Base-by-base conservation (phyloP, 2,797 vertebrate species). In the Octomys mimax region DNA sequence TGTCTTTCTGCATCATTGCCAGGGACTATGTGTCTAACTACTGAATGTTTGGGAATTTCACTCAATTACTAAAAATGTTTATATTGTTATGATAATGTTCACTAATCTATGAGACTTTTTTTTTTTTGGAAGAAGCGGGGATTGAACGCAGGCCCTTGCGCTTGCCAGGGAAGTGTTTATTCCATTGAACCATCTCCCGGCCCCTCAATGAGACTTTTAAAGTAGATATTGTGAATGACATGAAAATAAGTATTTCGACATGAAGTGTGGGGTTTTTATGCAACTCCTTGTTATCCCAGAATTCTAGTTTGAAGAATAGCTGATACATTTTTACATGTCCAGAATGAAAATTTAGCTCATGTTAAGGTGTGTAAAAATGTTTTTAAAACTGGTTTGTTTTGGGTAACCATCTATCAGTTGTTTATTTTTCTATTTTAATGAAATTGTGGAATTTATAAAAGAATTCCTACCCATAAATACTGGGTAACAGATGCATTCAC, bases 381-480 rank as follows among this genome's bases (percentile, higher is more conserved):
- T 92, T 77, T n/a, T 42, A 19, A 83, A 83, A 59, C 0, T 59
- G 70, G 1, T 8, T 83, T 66, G 1, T 21, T 49, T 83, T 52
- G 49, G 46, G 1, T 66, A 91, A 46, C 6, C 59, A 1, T 39
- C 68, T 85, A 31, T 77, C 7, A 86, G 62, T 10, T 86, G 1
- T 46, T 87, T 66, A 62, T 46, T 86, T 82, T 86, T 21, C 6
- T 49, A 18, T 70, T 77, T 92, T 87, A 64, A 71, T 64, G 75
- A 46, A 89, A 28, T 1, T 19, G 0, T 18, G 59, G 36, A 16
- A n/a, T 81, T 42, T 19, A 62, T 33, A 91, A 95, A 96, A 28
- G 49, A 1, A 54, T 59, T 92, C 91, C 99, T 99, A 99, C 99
- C 99, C 98, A 98, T 98, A 98, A 99, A 99, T 91, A 97, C 95